phyloP scores from a whole-genome alignment of 2,113 vertebrate species.

The Tetrax tetrax region DNA sequence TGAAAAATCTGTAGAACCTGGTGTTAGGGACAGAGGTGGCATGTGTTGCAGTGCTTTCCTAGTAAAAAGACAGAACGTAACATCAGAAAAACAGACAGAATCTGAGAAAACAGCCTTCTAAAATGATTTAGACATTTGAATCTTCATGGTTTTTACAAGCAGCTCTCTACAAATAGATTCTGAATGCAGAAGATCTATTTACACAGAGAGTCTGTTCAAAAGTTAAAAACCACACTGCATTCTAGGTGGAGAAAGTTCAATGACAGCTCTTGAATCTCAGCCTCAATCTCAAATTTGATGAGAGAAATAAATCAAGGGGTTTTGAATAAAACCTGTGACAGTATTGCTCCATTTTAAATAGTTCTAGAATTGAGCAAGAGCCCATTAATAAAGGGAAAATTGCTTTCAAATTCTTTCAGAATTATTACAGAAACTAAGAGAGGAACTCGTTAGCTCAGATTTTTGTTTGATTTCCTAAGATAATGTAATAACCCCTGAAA shows the following conservation, averaged over 20 bases:
- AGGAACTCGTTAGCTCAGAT: background rate
- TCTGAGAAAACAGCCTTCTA: background rate
- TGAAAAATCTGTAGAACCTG: conserved; percentile 89
- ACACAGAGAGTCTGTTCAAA: background rate
- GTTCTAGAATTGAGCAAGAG: background rate
- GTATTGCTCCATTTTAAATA: background rate
- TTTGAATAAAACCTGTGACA: background rate
- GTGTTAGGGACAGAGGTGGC: conserved; percentile 91
- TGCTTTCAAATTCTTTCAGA: background rate
- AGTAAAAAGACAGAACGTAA: background rate
- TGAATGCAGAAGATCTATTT: background rate
- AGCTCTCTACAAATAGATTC: background rate
- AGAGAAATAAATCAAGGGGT: background rate
- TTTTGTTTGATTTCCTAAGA: background rate
- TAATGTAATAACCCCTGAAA: background rate
- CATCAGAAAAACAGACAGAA: background rate
- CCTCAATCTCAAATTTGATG: background rate
- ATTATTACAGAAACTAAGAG: background rate
- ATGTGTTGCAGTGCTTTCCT: conserved; percentile 97
- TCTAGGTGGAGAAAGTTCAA: background rate
- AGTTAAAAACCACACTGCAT: background rate
- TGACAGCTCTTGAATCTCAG: background rate
- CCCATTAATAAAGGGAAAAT: background rate
- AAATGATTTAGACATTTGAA: background rate
- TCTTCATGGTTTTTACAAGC: background rate